Conservation (phyloP, 2,888 invertebrate genomes). For the Pinctada fucata region DNA sequence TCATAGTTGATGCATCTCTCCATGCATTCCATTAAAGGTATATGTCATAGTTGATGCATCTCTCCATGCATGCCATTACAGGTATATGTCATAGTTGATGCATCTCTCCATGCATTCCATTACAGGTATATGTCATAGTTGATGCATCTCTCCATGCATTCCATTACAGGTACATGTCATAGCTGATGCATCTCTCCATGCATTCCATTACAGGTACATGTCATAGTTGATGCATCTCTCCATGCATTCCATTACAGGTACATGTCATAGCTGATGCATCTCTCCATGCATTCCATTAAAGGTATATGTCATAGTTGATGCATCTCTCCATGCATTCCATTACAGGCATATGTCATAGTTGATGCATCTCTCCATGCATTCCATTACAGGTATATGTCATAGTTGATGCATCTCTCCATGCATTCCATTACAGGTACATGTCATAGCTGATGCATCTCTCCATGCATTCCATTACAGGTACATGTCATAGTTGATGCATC, state of each 20-base stretch:
- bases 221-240: too few species aligned
- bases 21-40: background rate
- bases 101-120: background rate
- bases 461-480: background rate
- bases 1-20: too few species aligned
- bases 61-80: background rate
- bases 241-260: background rate
- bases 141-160: too few species aligned
- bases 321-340: background rate
- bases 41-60: too few species aligned
- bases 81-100: constrained; percentile 14
- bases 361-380: too few species aligned
- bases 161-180: constrained; percentile 9
- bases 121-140: constrained; percentile 9
- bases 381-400: constrained; percentile 5
- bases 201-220: background rate
- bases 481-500: too few species aligned
- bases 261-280: too few species aligned
- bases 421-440: background rate
- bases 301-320: constrained; percentile 14
- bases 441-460: too few species aligned
- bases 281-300: background rate
- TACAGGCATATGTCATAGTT: constrained; percentile 5
- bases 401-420: too few species aligned
- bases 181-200: too few species aligned